phyloP scores from a whole-genome alignment of 1,140 invertebrate species.

The Drosophila micromelanica region DNA sequence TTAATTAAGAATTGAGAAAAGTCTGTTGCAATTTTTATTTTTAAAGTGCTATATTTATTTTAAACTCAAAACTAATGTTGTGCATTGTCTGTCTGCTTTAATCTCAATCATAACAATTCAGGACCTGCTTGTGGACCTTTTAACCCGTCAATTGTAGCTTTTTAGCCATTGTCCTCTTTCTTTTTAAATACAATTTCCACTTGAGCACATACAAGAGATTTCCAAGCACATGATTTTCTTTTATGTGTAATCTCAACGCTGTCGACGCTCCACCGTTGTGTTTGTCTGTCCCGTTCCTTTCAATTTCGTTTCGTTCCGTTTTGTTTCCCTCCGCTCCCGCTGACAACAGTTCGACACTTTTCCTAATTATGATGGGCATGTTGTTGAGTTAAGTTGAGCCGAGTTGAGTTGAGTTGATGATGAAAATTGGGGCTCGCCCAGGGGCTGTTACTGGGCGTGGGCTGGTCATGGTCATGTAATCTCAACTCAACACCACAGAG shows the following conservation, averaged over 20 bases:
- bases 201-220: constrained; percentile 7
- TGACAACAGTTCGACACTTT: constrained; percentile 78
- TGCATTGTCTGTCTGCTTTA: no score
- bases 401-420: constrained; percentile 58
- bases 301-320: background rate
- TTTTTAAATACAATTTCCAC: constrained; percentile 10
- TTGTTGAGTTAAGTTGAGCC: constrained; percentile 56
- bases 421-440: constrained; percentile 62
- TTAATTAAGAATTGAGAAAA: no score
- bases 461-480: constrained; percentile 57
- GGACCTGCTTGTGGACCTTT: no score
- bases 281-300: constrained; percentile 8
- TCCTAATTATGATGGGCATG: constrained; percentile 80
- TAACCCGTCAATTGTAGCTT: background rate
- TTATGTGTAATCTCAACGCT: constrained; percentile 9
- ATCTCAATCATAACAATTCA: no score
- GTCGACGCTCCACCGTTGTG: constrained; percentile 29
- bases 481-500: constrained; percentile 46
- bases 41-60: no score
- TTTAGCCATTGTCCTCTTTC: background rate
- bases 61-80: no score
- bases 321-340: constrained; percentile 12
- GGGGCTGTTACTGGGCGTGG: background rate
- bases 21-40: background rate
- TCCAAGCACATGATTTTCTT: constrained; percentile 8